Evolutionary conservation across 2,113 vertebrate genomes (phyloP).

Genomic region (Myrmecobius fasciatus): DNA sequence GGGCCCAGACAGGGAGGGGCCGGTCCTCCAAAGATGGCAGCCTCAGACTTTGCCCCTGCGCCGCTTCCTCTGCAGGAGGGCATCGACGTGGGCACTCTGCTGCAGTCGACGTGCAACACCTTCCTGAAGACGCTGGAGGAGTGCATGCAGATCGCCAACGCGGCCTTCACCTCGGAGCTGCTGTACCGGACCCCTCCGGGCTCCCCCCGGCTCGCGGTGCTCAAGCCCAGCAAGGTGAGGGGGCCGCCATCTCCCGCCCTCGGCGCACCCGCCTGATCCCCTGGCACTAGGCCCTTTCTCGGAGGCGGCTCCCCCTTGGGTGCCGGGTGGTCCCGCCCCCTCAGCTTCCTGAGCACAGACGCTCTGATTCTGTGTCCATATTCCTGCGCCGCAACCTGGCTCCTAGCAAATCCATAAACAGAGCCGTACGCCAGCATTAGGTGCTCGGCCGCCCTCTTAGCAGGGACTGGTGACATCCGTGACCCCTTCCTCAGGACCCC

Average conservation of each 20-base stretch:
- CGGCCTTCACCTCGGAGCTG: conserved; percentile 90
- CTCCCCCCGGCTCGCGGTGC: conserved; percentile 90
- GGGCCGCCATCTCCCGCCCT: not conserved
- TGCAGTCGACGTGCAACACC: conserved; percentile 96
- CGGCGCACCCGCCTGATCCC: too few relatives aligned
- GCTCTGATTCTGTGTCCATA: too few relatives aligned
- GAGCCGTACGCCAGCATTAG: too few relatives aligned
- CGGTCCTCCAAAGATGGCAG: too few relatives aligned
- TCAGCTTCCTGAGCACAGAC: too few relatives aligned
- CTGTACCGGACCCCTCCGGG: conserved; percentile 89
- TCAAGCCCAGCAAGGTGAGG: conserved; percentile 92
- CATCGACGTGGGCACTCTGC: conserved; percentile 90
- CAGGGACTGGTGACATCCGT: not conserved
- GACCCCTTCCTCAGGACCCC: not conserved
- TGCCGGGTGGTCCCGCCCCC: too few relatives aligned
- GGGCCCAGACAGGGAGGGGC: too few relatives aligned
- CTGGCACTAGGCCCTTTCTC: too few relatives aligned
- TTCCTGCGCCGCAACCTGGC: too few relatives aligned
- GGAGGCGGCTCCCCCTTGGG: too few relatives aligned
- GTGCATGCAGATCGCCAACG: conserved; percentile 97
- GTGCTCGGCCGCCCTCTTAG: too few relatives aligned
- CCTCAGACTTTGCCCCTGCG: not conserved
- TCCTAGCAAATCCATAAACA: too few relatives aligned
- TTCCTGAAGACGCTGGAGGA: conserved; percentile 98
- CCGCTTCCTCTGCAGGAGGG: conserved; percentile 83